These are phyloP conservation scores for Serranus cabrilla DNA, from an alignment of 2,797 vertebrate species.

Conservation along the genomic window DNA sequence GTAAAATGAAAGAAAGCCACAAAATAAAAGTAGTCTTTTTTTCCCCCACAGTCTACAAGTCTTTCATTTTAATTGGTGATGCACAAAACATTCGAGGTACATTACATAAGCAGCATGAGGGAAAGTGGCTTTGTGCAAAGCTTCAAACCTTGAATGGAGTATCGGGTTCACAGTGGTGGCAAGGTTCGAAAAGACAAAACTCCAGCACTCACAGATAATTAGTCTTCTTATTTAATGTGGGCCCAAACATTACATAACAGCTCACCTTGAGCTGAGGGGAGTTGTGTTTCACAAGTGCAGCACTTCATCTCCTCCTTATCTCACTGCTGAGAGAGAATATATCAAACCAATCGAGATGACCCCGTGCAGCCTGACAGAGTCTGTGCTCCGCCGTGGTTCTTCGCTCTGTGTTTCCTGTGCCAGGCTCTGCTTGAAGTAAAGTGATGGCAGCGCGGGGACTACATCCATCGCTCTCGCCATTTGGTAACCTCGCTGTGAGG, in stretches of 20 bases:
- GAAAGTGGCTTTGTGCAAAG: too few species aligned
- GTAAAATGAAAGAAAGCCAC: not conserved
- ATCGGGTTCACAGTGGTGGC: too few species aligned
- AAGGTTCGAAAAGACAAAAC: too few species aligned
- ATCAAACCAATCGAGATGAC: not conserved
- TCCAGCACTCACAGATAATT: too few species aligned
- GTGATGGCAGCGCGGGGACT: slow-evolving; percentile 1
- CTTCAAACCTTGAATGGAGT: too few species aligned
- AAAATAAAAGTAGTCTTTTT: not conserved
- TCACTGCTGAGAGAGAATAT: slow-evolving; percentile 1
- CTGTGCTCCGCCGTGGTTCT: not conserved
- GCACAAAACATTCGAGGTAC: slow-evolving; percentile 19
- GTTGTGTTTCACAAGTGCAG: slow-evolving; percentile 1
- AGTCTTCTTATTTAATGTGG: too few species aligned
- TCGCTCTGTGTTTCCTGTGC: not conserved
- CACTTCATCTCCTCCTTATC: slow-evolving; percentile 7
- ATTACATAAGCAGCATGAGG: slow-evolving; percentile 23
- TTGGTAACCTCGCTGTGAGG: slow-evolving; percentile 28
- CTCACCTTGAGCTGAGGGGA: slow-evolving; percentile 27
- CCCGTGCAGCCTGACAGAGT: not conserved
- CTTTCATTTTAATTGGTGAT: slow-evolving; percentile 15
- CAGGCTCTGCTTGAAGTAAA: slow-evolving; percentile 13
- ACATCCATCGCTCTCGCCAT: slow-evolving; percentile 18
- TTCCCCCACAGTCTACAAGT: not conserved
- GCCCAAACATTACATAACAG: slow-evolving; percentile 27